These are phyloP conservation scores for Drosophila eohydei DNA, from an alignment of 2,888 invertebrate genomes.

Conservation along the genomic window DNA sequence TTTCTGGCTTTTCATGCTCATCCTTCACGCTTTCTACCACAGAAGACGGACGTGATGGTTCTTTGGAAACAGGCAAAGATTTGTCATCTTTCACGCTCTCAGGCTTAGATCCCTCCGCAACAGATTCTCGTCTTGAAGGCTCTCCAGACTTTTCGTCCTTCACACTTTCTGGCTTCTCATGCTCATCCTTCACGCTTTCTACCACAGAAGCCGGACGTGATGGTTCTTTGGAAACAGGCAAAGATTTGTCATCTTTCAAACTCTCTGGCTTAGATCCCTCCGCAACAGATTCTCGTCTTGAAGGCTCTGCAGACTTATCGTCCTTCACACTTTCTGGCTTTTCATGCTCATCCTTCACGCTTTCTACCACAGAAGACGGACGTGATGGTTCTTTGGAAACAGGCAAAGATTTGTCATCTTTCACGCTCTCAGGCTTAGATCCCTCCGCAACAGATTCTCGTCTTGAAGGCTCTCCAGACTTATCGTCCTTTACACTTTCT, in stretches of 20 bases:
- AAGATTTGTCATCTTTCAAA: constrained; percentile 8
- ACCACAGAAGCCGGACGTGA: constrained; percentile 69
- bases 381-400: constrained; percentile 12
- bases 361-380: constrained; percentile 4
- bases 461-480: constrained; percentile 12
- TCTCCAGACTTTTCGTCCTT: constrained; percentile 45
- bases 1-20: too few species aligned
- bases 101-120: constrained; percentile 9
- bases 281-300: constrained; percentile 19
- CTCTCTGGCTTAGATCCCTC: constrained; percentile 13
- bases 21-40: constrained; percentile 13
- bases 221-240: constrained; percentile 21
- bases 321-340: constrained; percentile 24
- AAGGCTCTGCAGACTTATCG: constrained; percentile 11
- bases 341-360: constrained; percentile 3
- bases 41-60: constrained; percentile 41
- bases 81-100: constrained; percentile 12
- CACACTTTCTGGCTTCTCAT: constrained; percentile 27
- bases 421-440: constrained; percentile 3
- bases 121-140: constrained; percentile 45
- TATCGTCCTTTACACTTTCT: constrained; percentile 31
- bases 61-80: background rate
- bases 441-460: constrained; percentile 8
- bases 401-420: constrained; percentile 8
- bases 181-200: constrained; percentile 34